Percentiles rank a stretch among this genome's conserved stretches.
phyloP scores from a whole-genome alignment of 1,140 invertebrate genomes.

The Saccostrea cuccullata region DNA sequence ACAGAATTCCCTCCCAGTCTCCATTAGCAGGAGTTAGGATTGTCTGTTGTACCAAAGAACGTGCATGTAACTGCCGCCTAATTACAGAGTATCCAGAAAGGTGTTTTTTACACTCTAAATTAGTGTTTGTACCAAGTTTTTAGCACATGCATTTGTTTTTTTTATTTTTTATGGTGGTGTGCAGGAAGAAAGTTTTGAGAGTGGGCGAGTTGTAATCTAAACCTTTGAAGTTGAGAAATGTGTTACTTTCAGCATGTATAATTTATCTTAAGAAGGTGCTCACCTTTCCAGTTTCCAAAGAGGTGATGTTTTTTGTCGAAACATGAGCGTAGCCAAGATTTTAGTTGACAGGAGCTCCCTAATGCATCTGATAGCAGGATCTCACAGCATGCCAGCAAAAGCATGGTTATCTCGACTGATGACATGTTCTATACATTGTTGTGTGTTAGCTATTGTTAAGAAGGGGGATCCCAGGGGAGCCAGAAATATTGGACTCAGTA shows the following conservation, averaged over 20 bases:
- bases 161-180: neutral
- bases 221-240: constrained; percentile 16
- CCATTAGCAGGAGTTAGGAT: constrained; percentile 17
- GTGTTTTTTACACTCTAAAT: constrained; percentile 28
- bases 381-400: neutral
- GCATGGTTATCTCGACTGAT: constrained; percentile 20
- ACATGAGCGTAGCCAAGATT: constrained; percentile 12
- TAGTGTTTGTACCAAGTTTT: constrained; percentile 14
- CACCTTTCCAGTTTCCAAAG: constrained; percentile 14
- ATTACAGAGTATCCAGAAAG: constrained; percentile 8
- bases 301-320: constrained; percentile 31
- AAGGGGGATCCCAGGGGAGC: constrained; percentile 2
- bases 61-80: constrained; percentile 19
- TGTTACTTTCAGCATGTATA: constrained; percentile 6
- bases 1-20: constrained; percentile 13
- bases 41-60: constrained; percentile 22
- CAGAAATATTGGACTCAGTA: constrained; percentile 24
- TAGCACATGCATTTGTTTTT: constrained; percentile 16
- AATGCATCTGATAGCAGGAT: constrained; percentile 15
- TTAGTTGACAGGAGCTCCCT: constrained; percentile 27
- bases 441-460: constrained; percentile 28
- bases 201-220: constrained; percentile 26
- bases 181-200: neutral
- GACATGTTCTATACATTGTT: constrained; percentile 35
- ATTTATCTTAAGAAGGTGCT: constrained; percentile 26